Conservation (phyloP, 1,140 invertebrate species). For the Brachionus plicatilis region DNA sequence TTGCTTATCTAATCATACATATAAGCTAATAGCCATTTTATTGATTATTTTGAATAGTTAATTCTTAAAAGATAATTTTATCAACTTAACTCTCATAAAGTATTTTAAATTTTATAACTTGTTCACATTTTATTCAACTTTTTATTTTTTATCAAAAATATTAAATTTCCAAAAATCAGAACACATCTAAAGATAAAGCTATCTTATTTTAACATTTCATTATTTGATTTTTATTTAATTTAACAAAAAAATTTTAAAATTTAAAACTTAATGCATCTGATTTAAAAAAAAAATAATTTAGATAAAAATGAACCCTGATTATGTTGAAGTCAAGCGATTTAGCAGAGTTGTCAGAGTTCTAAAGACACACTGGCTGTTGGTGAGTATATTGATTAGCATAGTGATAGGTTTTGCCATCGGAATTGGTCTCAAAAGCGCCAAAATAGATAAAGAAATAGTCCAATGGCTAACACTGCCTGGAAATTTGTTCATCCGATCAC, state of each 20-base stretch:
- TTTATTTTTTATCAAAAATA: not conserved
- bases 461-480: constrained; percentile 27
- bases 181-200: not conserved
- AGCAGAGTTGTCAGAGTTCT: not conserved
- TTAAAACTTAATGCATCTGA: not conserved
- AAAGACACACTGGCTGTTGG: not conserved
- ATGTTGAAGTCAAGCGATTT: not conserved
- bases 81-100: not conserved
- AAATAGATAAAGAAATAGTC: not conserved
- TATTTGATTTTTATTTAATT: not conserved
- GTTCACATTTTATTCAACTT: not conserved
- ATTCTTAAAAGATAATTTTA: not conserved
- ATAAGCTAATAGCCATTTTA: not conserved
- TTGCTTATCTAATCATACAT: not conserved
- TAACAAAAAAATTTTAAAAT: not conserved
- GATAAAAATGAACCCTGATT: not conserved
- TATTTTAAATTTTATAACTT: not conserved
- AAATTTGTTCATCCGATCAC: constrained; percentile 18
- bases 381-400: constrained; percentile 13
- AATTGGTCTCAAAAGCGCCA: not conserved
- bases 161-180: not conserved
- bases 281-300: not conserved
- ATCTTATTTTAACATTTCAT: not conserved
- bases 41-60: not conserved
- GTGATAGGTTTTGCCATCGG: constrained; percentile 26